Conservation (phyloP, 2,113 vertebrate genomes). For the Bubo scandiacus region DNA sequence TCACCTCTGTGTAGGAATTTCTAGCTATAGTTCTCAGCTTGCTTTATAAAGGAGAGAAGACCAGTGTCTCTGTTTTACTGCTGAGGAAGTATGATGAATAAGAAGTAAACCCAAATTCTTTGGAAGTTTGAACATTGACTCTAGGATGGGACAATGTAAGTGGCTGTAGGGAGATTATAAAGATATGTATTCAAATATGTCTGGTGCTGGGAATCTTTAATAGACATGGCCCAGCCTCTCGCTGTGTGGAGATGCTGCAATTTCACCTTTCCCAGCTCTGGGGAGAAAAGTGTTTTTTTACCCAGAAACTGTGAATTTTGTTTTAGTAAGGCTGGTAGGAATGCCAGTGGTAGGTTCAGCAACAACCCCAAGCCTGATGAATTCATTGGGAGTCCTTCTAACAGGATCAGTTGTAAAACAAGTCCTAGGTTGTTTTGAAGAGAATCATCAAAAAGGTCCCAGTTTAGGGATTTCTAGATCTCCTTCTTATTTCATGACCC, state of each 20-base stretch:
- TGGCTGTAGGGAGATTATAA: background rate
- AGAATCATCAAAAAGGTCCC: background rate
- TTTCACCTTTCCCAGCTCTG: background rate
- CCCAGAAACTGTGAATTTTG: background rate
- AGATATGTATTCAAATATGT: background rate
- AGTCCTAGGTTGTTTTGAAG: background rate
- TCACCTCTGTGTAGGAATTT: background rate
- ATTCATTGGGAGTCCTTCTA: background rate
- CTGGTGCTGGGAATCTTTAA: background rate
- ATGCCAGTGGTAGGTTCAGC: background rate
- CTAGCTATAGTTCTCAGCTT: background rate
- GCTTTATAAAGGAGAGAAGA: background rate
- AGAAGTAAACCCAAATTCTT: background rate
- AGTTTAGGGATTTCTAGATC: background rate
- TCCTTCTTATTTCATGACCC: background rate
- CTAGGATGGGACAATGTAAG: background rate
- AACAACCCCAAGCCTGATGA: background rate
- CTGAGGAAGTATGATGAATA: background rate
- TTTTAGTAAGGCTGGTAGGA: background rate
- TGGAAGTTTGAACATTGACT: background rate
- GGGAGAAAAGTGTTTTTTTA: background rate
- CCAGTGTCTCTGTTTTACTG: background rate
- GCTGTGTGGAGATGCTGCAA: background rate
- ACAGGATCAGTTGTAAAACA: background rate
- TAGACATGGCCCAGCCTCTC: background rate